Conservation (phyloP, 2,113 vertebrate genomes). For the Psilopsiagon aurifrons region DNA sequence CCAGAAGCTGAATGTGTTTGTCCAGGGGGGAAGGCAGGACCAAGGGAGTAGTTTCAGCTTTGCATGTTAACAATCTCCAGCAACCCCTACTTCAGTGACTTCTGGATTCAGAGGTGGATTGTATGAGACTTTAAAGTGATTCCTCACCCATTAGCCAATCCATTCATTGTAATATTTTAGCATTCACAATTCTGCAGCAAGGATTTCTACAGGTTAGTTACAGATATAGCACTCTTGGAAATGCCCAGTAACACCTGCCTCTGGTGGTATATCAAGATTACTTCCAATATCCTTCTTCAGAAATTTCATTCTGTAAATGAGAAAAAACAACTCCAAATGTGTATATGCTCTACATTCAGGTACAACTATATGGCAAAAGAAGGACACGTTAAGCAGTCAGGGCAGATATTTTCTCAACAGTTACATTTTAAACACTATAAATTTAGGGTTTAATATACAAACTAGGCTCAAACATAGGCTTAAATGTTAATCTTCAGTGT, state of each 20-base stretch:
- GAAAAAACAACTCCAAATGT: neutral
- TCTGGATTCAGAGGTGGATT: neutral
- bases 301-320: neutral
- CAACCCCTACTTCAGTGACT: neutral
- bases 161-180: neutral
- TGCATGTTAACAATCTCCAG: neutral
- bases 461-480: neutral
- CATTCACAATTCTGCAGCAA: neutral
- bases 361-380: neutral
- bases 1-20: neutral
- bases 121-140: neutral
- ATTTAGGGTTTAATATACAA: neutral
- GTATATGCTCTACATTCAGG: neutral
- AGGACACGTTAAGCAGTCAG: neutral
- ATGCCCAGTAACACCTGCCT: neutral
- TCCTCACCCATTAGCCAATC: neutral
- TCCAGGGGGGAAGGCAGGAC: neutral
- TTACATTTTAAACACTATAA: neutral
- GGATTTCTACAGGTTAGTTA: neutral
- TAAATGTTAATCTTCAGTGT: neutral
- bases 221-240: neutral
- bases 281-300: neutral
- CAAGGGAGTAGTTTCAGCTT: neutral
- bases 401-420: neutral
- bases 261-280: neutral